A percentile compares a stretch with the other conserved stretches of the same genome.
These are phyloP conservation scores for Drosophila picticornis DNA, from an alignment of 2,888 invertebrate species.

Conservation along the genomic window DNA sequence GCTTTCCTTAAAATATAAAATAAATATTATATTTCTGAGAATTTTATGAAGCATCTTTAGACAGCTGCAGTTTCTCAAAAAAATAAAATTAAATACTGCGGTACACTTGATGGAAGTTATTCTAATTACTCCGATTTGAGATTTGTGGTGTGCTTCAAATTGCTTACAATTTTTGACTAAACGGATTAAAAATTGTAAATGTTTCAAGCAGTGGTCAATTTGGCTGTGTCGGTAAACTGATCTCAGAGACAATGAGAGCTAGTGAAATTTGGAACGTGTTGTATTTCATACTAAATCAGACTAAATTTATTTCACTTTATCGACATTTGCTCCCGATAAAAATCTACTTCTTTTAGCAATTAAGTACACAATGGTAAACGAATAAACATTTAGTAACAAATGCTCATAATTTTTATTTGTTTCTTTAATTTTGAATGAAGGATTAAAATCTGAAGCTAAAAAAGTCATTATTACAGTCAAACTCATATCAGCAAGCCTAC, in stretches of 20 bases:
- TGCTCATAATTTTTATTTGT: background rate
- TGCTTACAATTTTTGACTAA: background rate
- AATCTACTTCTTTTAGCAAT: background rate
- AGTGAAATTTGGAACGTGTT: background rate
- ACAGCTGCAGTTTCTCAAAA: slow-evolving; percentile 43
- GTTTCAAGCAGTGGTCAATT: background rate
- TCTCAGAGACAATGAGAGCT: background rate
- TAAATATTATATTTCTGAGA: slow-evolving; percentile 33
- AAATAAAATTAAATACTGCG: slow-evolving; percentile 15
- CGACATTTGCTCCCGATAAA: background rate
- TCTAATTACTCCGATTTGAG: background rate
- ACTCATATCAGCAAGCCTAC: background rate
- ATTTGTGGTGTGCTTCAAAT: background rate
- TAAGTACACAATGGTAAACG: background rate
- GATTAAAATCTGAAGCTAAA: background rate
- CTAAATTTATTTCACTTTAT: background rate
- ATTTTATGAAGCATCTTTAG: slow-evolving; percentile 26
- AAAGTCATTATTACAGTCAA: background rate
- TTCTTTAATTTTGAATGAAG: background rate
- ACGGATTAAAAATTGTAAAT: background rate
- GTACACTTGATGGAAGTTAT: background rate
- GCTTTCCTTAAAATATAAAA: slow-evolving; percentile 35
- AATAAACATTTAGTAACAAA: background rate
- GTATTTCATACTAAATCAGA: background rate
- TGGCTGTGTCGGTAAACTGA: background rate